Conservation (phyloP, 2,113 vertebrate species). For the Fulica atra region DNA sequence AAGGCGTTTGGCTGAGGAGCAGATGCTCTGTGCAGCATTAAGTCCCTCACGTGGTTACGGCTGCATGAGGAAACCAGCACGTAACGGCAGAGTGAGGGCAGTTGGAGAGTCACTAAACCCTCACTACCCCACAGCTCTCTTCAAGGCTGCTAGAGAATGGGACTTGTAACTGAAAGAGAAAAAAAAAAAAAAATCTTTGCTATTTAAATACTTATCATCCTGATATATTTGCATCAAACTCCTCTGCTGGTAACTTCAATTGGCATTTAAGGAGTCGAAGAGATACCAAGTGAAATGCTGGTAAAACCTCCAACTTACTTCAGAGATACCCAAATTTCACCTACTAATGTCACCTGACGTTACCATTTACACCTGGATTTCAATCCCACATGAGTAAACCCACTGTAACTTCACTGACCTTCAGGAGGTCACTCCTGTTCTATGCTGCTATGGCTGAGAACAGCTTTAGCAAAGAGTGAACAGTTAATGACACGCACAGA, state of each 20-base stretch:
- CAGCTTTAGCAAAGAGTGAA: neutral
- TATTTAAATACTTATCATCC: neutral
- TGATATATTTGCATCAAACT: neutral
- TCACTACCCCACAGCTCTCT: neutral
- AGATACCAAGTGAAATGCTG: neutral
- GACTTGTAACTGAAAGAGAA: neutral
- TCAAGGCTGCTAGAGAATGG: neutral
- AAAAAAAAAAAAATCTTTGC: neutral
- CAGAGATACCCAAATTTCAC: neutral
- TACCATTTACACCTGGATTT: neutral
- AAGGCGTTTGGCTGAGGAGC: neutral
- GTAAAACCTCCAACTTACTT: neutral
- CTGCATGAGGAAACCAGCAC: constrained; percentile 1
- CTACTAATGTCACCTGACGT: neutral
- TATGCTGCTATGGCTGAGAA: neutral
- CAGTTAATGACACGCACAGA: neutral
- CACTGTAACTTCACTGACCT: neutral
- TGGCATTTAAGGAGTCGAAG: neutral
- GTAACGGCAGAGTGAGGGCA: neutral
- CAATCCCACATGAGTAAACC: neutral
- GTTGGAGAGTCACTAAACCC: neutral
- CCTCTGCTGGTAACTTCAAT: neutral
- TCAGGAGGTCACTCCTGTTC: neutral
- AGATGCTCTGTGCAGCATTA: constrained; percentile 49
- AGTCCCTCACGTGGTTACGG: constrained; percentile 39